Evolutionary conservation across 1,140 invertebrate species (phyloP).

Genomic region (Lepeophtheirus salmonis): DNA sequence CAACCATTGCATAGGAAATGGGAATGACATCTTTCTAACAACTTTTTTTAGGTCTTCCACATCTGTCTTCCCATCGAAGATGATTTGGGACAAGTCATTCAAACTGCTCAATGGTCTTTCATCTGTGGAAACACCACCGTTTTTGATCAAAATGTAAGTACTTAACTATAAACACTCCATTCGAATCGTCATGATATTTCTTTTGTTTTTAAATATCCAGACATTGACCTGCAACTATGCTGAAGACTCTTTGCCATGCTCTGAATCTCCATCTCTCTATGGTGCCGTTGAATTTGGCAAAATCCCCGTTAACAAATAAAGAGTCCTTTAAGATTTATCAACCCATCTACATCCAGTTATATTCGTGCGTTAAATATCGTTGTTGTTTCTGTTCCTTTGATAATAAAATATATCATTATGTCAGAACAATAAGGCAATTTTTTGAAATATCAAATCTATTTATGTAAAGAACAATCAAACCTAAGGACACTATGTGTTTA

Average conservation of each 20-base stretch:
- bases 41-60: slow-evolving; percentile 23
- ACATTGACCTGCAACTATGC: slow-evolving; percentile 26
- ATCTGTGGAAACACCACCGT: slow-evolving; percentile 65
- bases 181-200: not conserved
- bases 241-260: slow-evolving; percentile 25
- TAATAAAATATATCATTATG: too few species aligned
- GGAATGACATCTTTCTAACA: slow-evolving; percentile 16
- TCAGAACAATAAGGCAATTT: not conserved
- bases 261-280: slow-evolving; percentile 23
- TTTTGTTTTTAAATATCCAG: not conserved
- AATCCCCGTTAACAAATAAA: slow-evolving; percentile 13
- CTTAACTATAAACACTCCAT: slow-evolving; percentile 9
- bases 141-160: slow-evolving; percentile 46
- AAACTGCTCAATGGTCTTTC: slow-evolving; percentile 47
- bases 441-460: not conserved
- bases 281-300: slow-evolving; percentile 21
- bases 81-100: slow-evolving; percentile 33
- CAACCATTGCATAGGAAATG: slow-evolving; percentile 21
- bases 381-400: too few species aligned
- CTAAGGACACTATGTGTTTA: too few species aligned
- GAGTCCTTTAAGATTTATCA: not conserved
- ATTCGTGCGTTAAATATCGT: too few species aligned
- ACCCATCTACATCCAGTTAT: too few species aligned
- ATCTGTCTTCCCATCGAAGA: slow-evolving; percentile 22
- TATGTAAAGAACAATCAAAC: too few species aligned